These are phyloP conservation scores for Boloria euphrosyne DNA, from an alignment of 2,888 invertebrate species.

Conservation along the genomic window DNA sequence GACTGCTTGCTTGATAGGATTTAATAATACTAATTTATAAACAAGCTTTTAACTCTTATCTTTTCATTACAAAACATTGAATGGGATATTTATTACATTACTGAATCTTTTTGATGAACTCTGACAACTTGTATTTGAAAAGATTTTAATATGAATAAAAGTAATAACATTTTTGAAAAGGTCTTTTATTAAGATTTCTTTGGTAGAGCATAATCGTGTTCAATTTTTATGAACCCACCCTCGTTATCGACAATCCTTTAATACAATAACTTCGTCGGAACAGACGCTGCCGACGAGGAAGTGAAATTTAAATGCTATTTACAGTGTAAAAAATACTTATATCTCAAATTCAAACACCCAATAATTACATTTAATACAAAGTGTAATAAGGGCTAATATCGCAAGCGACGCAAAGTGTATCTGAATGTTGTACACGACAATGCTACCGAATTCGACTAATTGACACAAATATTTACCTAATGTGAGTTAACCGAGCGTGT, in stretches of 20 bases:
- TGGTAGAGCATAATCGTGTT: background rate
- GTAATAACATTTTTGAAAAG: background rate
- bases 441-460: conserved; percentile 45
- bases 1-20: no score
- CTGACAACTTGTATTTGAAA: conserved; percentile 2
- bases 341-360: background rate
- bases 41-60: no score
- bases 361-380: background rate
- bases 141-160: background rate
- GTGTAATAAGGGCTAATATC: background rate
- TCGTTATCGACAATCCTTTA: background rate
- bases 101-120: no score
- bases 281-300: background rate
- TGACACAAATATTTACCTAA: conserved; percentile 56
- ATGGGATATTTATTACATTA: background rate
- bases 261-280: background rate
- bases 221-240: background rate
- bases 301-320: background rate
- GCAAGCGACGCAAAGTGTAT: background rate
- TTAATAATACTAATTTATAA: no score
- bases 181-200: no score
- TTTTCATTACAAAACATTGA: background rate
- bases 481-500: conserved; percentile 40
- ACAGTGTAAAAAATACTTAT: background rate
- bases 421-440: conserved; percentile 16